These are phyloP conservation scores for Microplitis deprimator DNA, from an alignment of 2,888 invertebrate genomes.

Conservation along the genomic window DNA sequence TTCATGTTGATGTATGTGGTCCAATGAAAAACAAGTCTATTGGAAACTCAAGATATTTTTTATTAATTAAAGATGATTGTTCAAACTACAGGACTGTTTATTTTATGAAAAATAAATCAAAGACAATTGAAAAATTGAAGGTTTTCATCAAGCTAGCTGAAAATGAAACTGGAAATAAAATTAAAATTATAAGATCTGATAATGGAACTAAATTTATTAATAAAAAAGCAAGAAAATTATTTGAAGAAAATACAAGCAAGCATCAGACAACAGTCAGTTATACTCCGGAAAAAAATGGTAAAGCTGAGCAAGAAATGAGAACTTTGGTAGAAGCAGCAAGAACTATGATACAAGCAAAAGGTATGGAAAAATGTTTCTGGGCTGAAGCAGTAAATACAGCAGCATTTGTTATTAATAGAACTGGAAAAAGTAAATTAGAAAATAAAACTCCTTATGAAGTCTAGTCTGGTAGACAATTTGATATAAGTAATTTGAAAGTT, in stretches of 20 bases:
- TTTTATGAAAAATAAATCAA: conserved; percentile 38
- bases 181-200: conserved; percentile 36
- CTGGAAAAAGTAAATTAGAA: not conserved
- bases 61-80: conserved; percentile 24
- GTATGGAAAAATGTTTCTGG: not conserved
- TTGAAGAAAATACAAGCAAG: conserved; percentile 12
- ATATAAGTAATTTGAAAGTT: conserved; percentile 47
- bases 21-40: conserved; percentile 1
- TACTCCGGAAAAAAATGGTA: conserved; percentile 19
- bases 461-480: conserved; percentile 41
- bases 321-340: conserved; percentile 23
- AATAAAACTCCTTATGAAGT: conserved; percentile 21
- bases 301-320: conserved; percentile 19
- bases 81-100: conserved; percentile 17
- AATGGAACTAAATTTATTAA: conserved; percentile 30
- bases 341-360: conserved; percentile 14
- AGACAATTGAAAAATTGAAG: conserved; percentile 25
- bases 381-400: conserved; percentile 7
- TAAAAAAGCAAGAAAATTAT: not conserved
- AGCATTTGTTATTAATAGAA: not conserved
- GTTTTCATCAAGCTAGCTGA: conserved; percentile 14
- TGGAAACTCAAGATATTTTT: conserved; percentile 15
- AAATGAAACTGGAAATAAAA: conserved; percentile 29
- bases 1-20: conserved; percentile 21
- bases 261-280: conserved; percentile 20